phyloP scores from a whole-genome alignment of 2,888 invertebrate species.

The Pogonocherus hispidulus region DNA sequence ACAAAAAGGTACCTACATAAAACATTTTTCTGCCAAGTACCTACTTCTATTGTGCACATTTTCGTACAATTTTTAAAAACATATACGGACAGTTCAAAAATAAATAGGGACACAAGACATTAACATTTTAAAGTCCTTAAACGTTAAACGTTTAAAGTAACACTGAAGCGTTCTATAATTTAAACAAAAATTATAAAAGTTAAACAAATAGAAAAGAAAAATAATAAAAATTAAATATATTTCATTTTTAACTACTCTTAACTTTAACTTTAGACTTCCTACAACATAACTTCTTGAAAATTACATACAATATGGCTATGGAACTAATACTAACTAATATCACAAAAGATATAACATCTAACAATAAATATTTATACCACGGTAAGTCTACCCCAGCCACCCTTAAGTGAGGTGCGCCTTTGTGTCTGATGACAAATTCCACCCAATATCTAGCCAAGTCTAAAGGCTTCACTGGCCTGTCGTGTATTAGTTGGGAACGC shows the following conservation, averaged over 20 bases:
- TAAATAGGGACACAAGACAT: no score
- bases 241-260: slow-evolving; percentile 9
- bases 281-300: slow-evolving; percentile 3
- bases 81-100: no score
- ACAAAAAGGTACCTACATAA: no score
- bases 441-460: slow-evolving; percentile 55
- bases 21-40: no score
- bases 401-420: slow-evolving; percentile 55
- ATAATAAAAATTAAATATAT: no score
- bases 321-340: neutral
- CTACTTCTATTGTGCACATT: no score
- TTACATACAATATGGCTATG: neutral
- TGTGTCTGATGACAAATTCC: slow-evolving; percentile 54
- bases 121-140: no score
- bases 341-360: slow-evolving; percentile 48
- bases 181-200: no score
- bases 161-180: no score
- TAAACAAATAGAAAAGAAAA: no score
- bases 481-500: slow-evolving; percentile 52
- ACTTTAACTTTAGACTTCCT: neutral
- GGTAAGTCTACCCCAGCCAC: slow-evolving; percentile 52
- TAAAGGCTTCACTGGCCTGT: slow-evolving; percentile 51
- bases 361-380: slow-evolving; percentile 55
- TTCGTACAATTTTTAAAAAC: no score
- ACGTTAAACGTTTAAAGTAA: no score